These are phyloP conservation scores for Orthonychiurus folsomi DNA, from an alignment of 2,888 invertebrate species.

Conservation along the genomic window DNA sequence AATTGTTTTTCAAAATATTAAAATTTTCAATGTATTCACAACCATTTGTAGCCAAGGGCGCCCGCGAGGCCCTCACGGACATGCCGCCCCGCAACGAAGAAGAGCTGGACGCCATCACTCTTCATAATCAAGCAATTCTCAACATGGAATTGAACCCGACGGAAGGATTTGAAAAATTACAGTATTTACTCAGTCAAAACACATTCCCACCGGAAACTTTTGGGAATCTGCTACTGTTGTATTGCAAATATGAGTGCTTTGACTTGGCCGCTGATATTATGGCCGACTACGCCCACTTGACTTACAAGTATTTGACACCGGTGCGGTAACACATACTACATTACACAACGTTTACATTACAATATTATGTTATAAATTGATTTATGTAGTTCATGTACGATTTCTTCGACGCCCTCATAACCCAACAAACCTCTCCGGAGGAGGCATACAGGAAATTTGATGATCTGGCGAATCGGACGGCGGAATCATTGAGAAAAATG, in stretches of 20 bases:
- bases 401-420: slow-evolving; percentile 91
- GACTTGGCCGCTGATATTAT: slow-evolving; percentile 95
- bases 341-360: no score
- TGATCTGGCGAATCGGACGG: slow-evolving; percentile 80
- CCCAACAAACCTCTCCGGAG: slow-evolving; percentile 91
- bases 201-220: slow-evolving; percentile 97
- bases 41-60: slow-evolving; percentile 58
- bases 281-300: slow-evolving; percentile 93
- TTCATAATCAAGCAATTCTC: slow-evolving; percentile 91
- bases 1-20: not conserved
- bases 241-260: slow-evolving; percentile 94
- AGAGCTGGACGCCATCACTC: slow-evolving; percentile 91
- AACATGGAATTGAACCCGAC: slow-evolving; percentile 80
- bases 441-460: slow-evolving; percentile 94
- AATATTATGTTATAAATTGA: no score
- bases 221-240: slow-evolving; percentile 83
- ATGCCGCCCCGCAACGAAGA: slow-evolving; percentile 91
- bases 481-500: slow-evolving; percentile 77
- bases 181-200: slow-evolving; percentile 88
- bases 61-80: slow-evolving; percentile 75
- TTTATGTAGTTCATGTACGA: slow-evolving; percentile 71
- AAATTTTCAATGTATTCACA: slow-evolving; percentile 1
- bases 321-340: no score
- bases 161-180: slow-evolving; percentile 88
- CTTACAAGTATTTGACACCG: slow-evolving; percentile 85